phyloP scores from a whole-genome alignment of 2,113 vertebrate genomes.

The Tachysurus fulvidraco region DNA sequence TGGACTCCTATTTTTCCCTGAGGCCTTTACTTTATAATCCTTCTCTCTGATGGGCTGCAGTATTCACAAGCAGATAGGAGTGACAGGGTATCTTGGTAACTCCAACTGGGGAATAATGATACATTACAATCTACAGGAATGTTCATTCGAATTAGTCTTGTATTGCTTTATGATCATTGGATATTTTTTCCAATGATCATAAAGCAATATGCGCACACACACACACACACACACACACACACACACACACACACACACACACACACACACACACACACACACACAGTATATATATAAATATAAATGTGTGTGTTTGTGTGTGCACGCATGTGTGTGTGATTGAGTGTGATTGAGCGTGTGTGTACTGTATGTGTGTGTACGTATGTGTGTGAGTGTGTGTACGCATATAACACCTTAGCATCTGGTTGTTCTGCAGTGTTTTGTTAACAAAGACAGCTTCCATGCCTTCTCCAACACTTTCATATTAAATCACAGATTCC shows the following conservation, averaged over 20 bases:
- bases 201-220: too few species aligned
- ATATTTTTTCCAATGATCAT: too few species aligned
- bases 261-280: too few species aligned
- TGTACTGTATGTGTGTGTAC: too few species aligned
- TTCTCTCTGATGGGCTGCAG: conserved; percentile 36
- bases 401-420: background rate
- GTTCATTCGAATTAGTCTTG: background rate
- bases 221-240: too few species aligned
- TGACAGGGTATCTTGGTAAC: conserved; percentile 8
- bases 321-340: too few species aligned
- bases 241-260: too few species aligned
- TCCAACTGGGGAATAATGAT: conserved; percentile 21
- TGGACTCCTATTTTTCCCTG: conserved; percentile 56
- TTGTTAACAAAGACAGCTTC: conserved; percentile 33
- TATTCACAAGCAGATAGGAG: conserved; percentile 37
- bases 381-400: background rate
- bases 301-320: background rate
- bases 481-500: conserved; percentile 45
- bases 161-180: background rate
- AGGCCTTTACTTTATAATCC: conserved; percentile 43
- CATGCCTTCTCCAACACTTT: conserved; percentile 12
- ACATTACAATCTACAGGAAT: background rate
- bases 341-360: background rate
- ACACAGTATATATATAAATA: too few species aligned
- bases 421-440: background rate